Evolutionary conservation across 2,888 invertebrate genomes (phyloP), one percentile per base, ranked within the genome.

Genomic region (Scaptomyza cyrtandrae): DNA sequence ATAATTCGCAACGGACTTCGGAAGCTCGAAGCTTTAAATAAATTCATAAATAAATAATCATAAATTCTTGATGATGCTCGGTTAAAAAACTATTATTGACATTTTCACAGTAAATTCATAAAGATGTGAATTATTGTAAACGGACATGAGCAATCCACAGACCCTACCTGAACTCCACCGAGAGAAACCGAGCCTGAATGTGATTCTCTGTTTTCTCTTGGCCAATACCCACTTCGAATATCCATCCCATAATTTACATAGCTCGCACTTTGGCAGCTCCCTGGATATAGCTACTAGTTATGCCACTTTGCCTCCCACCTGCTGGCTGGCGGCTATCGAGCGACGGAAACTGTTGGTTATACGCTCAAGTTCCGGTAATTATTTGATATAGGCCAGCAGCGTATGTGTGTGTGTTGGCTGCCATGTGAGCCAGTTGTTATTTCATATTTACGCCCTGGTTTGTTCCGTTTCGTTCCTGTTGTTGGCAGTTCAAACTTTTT

Each of bases 31-130:
- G 69, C 76, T 60, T 75, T 79, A 80, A 80, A 80, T 73, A 78
- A 75, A 78, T 71, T 46, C 45, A 66, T 62, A 67, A 48, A 63
- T 35, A 56, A 49, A 56, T 48, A 44, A 39, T 53, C 48, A 72
- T 71, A 76, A 64, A 76, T 73, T 75, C 45, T 70, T 64, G 58
- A 53, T 35, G 58, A 37, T 46, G 55, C 31, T 58, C 73, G 63
- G 53, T 68, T 75, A 80, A 80, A 85, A 79, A 84, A 85, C 85
- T 81, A 85, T 83, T 86, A 85, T 85, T 86, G 85, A 84, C 86
- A 78, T 82, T 74, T 80, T 75, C 9, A 33, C 86, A 58, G 80
- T n/a, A 35, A n/a, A 35, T 10, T 16, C 78, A n/a, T 14, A 39
- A 9, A 41, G 41, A 65, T 73, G 70, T 78, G 72, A 80, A 78